Evolutionary conservation across 2,797 vertebrate genomes (phyloP).

Genomic region (Hemibagrus guttatus): DNA sequence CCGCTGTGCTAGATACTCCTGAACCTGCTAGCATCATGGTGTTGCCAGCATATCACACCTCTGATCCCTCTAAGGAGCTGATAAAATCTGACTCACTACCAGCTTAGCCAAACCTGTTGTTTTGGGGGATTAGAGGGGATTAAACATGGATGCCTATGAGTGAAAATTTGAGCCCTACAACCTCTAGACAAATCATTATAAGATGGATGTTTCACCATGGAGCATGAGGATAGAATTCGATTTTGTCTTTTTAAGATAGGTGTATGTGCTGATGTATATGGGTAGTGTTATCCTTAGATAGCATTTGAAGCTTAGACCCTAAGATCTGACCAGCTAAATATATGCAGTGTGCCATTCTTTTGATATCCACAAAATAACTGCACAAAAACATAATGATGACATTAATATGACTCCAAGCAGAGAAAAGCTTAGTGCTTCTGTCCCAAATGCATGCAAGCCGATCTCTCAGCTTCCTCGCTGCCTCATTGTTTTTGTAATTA

Average conservation of each 20-base stretch:
- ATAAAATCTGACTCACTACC: constrained; percentile 72
- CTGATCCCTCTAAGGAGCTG: constrained; percentile 72
- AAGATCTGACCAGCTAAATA: constrained; percentile 19
- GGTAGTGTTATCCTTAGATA: background rate
- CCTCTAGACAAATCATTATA: constrained; percentile 45
- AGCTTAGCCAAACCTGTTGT: constrained; percentile 71
- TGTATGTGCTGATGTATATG: background rate
- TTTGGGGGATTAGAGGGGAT: constrained; percentile 70
- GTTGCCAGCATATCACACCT: constrained; percentile 59
- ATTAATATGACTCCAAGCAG: constrained; percentile 34
- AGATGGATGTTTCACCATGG: constrained; percentile 45
- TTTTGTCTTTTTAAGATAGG: background rate
- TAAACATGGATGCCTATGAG: constrained; percentile 58
- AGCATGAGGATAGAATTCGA: background rate
- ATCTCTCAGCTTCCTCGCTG: constrained; percentile 36
- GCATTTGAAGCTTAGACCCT: background rate
- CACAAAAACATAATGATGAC: constrained; percentile 35
- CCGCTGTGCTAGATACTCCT: background rate
- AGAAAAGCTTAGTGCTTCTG: constrained; percentile 16
- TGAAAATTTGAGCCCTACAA: constrained; percentile 37
- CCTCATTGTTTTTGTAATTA: constrained; percentile 50
- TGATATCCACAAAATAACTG: constrained; percentile 2
- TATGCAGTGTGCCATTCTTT: background rate
- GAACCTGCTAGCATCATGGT: constrained; percentile 33
- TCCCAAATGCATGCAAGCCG: constrained; percentile 28